Conservation (phyloP, 2,113 vertebrate genomes). For the Rhipidura dahli region DNA sequence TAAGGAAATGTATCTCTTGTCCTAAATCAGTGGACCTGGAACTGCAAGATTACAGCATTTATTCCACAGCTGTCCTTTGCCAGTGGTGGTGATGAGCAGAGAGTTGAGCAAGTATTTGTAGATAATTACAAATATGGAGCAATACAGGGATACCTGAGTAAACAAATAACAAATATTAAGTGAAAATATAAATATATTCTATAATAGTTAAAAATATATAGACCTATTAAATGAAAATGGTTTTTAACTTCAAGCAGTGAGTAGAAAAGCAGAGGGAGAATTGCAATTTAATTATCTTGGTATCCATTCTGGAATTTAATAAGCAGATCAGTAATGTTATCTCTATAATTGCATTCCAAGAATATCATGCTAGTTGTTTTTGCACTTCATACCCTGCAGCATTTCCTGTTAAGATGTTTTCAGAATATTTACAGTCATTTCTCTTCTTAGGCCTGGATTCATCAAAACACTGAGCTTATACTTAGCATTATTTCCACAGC, state of each 20-base stretch:
- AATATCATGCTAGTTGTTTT: conserved; percentile 23
- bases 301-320: not conserved
- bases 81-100: not conserved
- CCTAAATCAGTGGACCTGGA: not conserved
- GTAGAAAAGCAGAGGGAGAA: not conserved
- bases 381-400: conserved; percentile 25
- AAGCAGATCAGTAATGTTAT: conserved; percentile 16
- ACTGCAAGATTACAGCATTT: not conserved
- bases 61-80: not conserved
- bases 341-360: conserved; percentile 13
- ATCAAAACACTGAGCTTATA: conserved; percentile 47
- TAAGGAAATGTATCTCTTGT: not conserved
- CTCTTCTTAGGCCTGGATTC: conserved; percentile 41
- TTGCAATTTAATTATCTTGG: not conserved
- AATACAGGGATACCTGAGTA: not conserved
- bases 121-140: not conserved
- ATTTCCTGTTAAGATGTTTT: conserved; percentile 40
- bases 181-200: not conserved
- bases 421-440: conserved; percentile 46
- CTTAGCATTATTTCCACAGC: conserved; percentile 42
- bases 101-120: not conserved
- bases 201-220: not conserved
- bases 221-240: not conserved
- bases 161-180: not conserved
- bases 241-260: not conserved